Percentiles rank a stretch among this genome's conserved stretches.
These are phyloP conservation scores for Pseudeuparius sepicola DNA, from an alignment of 2,888 invertebrate genomes.

Conservation along the genomic window DNA sequence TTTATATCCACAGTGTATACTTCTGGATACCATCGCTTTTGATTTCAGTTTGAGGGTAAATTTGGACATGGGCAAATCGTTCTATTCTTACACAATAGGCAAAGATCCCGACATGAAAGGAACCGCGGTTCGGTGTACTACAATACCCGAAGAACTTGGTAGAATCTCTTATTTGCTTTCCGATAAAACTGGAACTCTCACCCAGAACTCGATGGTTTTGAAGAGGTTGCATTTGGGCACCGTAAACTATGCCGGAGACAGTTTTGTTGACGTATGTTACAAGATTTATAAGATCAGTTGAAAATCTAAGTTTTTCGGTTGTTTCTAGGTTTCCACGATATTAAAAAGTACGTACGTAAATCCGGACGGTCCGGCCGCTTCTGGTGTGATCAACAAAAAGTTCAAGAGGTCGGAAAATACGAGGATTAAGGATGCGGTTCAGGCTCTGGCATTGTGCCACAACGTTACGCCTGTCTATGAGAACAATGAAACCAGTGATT, in stretches of 20 bases:
- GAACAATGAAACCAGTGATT: conserved; percentile 32
- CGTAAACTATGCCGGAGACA: conserved; percentile 78
- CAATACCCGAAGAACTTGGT: conserved; percentile 97
- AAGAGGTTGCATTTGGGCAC: conserved; percentile 92
- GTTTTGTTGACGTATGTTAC: conserved; percentile 65
- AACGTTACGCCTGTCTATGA: conserved; percentile 98
- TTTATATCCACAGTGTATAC: too few species aligned
- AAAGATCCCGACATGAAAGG: conserved; percentile 87
- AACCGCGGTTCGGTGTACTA: conserved; percentile 93
- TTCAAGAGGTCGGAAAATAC: conserved; percentile 60
- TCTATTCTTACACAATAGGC: conserved; percentile 95
- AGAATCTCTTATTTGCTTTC: conserved; percentile 92
- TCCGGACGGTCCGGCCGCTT: conserved; percentile 22
- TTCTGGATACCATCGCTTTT: background rate
- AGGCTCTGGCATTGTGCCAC: conserved; percentile 93
- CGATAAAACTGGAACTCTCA: conserved; percentile 97
- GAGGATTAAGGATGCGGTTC: conserved; percentile 80
- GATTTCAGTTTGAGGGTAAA: conserved; percentile 83
- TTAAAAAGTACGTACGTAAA: conserved; percentile 39
- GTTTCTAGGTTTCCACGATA: conserved; percentile 39
- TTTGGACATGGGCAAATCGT: conserved; percentile 96
- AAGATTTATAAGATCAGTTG: background rate
- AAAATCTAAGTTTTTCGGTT: conserved; percentile 5
- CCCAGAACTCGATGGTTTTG: conserved; percentile 98
- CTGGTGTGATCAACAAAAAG: conserved; percentile 33